Base-by-base conservation (phyloP, 1,140 invertebrate genomes). In the Lordiphosa mommai region DNA sequence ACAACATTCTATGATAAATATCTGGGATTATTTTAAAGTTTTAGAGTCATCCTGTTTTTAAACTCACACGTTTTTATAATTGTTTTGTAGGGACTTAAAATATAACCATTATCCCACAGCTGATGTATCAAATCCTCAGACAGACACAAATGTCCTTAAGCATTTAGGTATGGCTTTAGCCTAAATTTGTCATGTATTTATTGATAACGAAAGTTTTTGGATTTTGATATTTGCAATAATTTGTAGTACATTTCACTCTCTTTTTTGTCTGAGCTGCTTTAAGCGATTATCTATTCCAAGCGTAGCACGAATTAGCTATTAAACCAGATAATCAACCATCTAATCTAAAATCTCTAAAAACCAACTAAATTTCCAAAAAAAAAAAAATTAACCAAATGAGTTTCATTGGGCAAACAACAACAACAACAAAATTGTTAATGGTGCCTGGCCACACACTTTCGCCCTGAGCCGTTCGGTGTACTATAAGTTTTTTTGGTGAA, bases 371-470 rank as follows among this genome's bases (percentile, higher is more conserved):
- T 48, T 20, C 3, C 17, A 20, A 57, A 50, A 50, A 68, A 72
- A 68, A 66, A 47, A 55, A 47, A 52, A 37, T 47, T 17, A 41
- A 56, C 46, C 55, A 72, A 72, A 72, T 72, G 61, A 64, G 61
- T 52, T 72, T 44, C 38, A 67, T 48, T 61, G 41, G 56, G 37
- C 53, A 46, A 56, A 58, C 10, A 34, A 34, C 9, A 3, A 34
- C 10, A 41, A 23, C 17, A 10, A 20, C 23, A 44, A 71, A 53
- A 20, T 20, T 20, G 17, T 59, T 55, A 77, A 67, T 67, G 40
- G 73, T 63, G 58, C 51, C 41, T 33, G 49, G 68, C 64, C 72
- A 66, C 52, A 59, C 74, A 79, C 74, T 79, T 79, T 79, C 74
- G 74, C 74, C 61, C 76, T 51, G 49, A 38, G 38, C 64, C 55